Percentiles rank a stretch among this genome's conserved stretches.
phyloP scores from a whole-genome alignment of 2,888 invertebrate species.

The Clanis bilineata region DNA sequence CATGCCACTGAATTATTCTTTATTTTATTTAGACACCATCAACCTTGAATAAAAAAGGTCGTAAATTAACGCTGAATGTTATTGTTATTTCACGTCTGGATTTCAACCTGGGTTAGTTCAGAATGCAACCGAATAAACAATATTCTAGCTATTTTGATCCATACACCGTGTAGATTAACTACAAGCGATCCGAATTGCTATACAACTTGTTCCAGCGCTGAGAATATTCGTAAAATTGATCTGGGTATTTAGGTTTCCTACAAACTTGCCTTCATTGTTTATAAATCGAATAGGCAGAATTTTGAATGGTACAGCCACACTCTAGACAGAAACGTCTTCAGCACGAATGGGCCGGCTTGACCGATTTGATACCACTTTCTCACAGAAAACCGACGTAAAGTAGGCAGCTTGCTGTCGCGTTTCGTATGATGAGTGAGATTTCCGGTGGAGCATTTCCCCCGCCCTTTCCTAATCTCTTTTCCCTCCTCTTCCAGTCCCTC shows the following conservation, averaged over 20 bases:
- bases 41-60: neutral
- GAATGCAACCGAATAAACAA: constrained; percentile 10
- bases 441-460: no score
- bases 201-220: constrained; percentile 14
- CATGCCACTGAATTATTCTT: no score
- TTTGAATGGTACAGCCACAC: no score
- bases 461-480: no score
- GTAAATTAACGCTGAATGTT: neutral
- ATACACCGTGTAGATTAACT: constrained; percentile 11
- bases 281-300: no score
- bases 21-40: neutral
- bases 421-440: no score
- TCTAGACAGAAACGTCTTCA: no score
- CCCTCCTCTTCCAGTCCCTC: no score
- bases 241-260: neutral
- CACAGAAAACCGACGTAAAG: no score
- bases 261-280: neutral
- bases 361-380: no score
- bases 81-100: neutral
- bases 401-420: no score
- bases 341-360: no score
- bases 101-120: neutral
- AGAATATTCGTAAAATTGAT: constrained; percentile 8
- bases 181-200: constrained; percentile 10
- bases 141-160: neutral